Base-by-base conservation (phyloP, 2,888 invertebrate species). In the Smittia sp. region DNA sequence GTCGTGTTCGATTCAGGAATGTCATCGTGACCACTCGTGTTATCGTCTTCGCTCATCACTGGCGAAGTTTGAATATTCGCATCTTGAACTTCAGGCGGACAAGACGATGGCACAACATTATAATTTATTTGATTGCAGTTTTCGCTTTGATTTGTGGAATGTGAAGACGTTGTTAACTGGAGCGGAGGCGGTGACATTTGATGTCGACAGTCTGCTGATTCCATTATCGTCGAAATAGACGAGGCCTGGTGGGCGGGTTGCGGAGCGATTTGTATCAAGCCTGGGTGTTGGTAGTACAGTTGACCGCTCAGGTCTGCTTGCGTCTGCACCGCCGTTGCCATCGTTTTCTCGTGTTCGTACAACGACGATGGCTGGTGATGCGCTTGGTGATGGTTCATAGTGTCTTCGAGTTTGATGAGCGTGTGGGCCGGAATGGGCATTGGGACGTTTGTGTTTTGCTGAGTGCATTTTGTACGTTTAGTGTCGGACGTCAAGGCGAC, bases 51-150 rank as follows among this genome's bases (percentile, higher is more conserved):
- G 77, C 89, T 90, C 77, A 87, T 86, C 1, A 85, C 82, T 0
- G 90, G 88, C 20, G 90, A 88, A 0, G 93, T 93, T 82, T 93
- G 93, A 79, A 92, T 93, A 70, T 91, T 91, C 0, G 92, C 92
- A 78, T 93, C 92, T 79, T 87, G 92, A n/a, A 90, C 91, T 75
- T 87, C 87, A 0, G 86, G 84, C 1, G 83, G 83, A 75, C 85
- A 84, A 74, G 86, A 85, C 15, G 85, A 84, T 22, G 84, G 83
- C 76, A 80, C 78, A 67, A 80, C 78, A 66, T 39, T 65, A 24
- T 38, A 38, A n/a, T 46, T 65, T 25, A 73, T 39, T 46, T 73
- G 73, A n/a, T 32, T 38, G 67, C 67, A 39, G 18, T 24, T 62
- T 18, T 65, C 73, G 46, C 32, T 65, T 27, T 20, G 32, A 46